Base-by-base conservation (phyloP, 2,888 invertebrate genomes). In the Parnassius mnemosyne region DNA sequence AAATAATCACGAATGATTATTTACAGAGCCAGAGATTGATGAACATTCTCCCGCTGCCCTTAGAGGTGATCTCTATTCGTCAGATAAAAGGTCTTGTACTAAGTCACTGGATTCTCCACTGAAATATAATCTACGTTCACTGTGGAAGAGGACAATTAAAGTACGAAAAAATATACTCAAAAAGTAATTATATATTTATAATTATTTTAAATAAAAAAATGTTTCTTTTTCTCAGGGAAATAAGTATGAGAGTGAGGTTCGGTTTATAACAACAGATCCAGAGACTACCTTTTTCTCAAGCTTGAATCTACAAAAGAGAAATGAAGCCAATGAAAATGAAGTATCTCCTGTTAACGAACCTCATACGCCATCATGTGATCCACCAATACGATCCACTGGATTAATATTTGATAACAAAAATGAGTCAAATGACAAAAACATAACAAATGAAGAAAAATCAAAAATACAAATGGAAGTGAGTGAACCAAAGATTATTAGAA, bases 401-500 rank as follows among this genome's bases (percentile, higher is more conserved):
- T 42, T 13, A 43, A 51, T 5, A 16, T 42, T 16, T n/a, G 9
- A n/a, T 49, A 13, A n/a, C 13, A 7, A 13, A n/a, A 13, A 49
- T 10, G 49, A 49, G 9, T 49, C 13, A 49, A 49, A 9, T 9
- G 13, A 16, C 16, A 16, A 16, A 53, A 13, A 13, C 16, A 42
- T n/a, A 16, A 7, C 10, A 13, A 42, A 43, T 41, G 25, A 56
- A 25, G 13, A 1, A 10, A 57, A 42, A 20, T 50, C 20, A 11
- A 16, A 50, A 13, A 7, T 42, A 12, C 1, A 11, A 53, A 12
- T 9, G 49, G 9, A 57, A 49, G 34, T n/a, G 20, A 53, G 49
- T 51, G 68, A 69, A 67, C 78, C 76, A 54, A 79, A 71, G 63
- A 69, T 85, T 42, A 68, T 83, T 52, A 76, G 82, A 57, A 77